Percentiles rank a stretch among this genome's conserved stretches.
phyloP scores from a whole-genome alignment of 2,888 invertebrate genomes.

The Tenthredo scrophulariae region DNA sequence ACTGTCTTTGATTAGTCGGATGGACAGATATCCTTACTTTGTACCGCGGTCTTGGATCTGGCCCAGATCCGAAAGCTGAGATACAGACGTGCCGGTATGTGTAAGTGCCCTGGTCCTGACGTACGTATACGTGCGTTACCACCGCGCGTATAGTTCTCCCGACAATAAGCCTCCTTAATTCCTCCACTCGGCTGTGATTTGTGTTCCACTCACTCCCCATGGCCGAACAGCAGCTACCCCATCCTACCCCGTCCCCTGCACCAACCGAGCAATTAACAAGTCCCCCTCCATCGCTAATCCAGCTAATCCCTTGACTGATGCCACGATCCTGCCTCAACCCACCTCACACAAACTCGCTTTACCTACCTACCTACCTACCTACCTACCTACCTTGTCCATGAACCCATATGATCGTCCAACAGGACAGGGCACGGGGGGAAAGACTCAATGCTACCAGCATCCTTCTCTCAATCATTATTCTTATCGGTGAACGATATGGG shows the following conservation, averaged over 20 bases:
- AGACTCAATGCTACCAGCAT: constrained; percentile 42
- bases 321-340: constrained; percentile 63
- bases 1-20: background rate
- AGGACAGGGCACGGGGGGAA: background rate
- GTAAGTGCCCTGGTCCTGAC: background rate
- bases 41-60: background rate
- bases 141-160: constrained; percentile 41
- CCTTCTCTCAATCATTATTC: constrained; percentile 10
- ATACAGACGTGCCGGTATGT: background rate
- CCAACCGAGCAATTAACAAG: constrained; percentile 77
- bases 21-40: background rate
- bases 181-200: constrained; percentile 77
- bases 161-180: constrained; percentile 77
- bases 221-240: constrained; percentile 57
- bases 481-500: constrained; percentile 8
- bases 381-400: constrained; percentile 49
- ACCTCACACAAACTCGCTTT: constrained; percentile 54
- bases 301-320: constrained; percentile 78
- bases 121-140: constrained; percentile 25
- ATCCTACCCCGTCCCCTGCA: constrained; percentile 57
- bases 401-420: constrained; percentile 42
- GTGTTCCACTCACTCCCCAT: constrained; percentile 66
- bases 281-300: constrained; percentile 77
- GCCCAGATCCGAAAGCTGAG: constrained; percentile 19
- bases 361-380: constrained; percentile 28